Evolutionary conservation across 2,888 invertebrate genomes (phyloP), one percentile per base, ranked within the genome.

Genomic region (Apeira syringaria): DNA sequence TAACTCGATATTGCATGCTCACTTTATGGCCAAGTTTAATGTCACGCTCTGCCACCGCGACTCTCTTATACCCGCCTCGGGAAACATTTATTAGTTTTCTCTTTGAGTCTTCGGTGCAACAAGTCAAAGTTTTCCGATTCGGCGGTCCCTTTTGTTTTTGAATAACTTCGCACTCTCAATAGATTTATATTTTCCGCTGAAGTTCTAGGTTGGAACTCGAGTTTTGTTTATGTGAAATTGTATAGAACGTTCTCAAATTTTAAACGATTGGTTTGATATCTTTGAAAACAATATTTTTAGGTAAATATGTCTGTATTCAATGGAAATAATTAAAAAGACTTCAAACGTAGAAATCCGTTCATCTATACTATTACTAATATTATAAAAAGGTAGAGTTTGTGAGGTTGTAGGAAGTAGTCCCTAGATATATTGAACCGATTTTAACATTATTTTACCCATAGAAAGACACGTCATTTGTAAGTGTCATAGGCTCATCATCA

Each of bases 1-100:
- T 85, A 84, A 85, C 87, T 85, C 78, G 83, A 80, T 82, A 81
- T 81, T 73, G 79, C 83, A 75, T 79, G 86, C 82, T 81, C 86
- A 78, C 79, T 87, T 87, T 79, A 75, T 78, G 77, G 71, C 67
- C 68, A 79, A 79, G 71, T 80, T 78, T 76, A 74, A 72, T 78
- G 81, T 78, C 80, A 74, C 69, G 69, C 64, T 63, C 62, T 68
- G 61, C 66, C 68, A 64, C 73, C 61, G 63, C 47, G 56, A 57
- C 47, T 61, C 56, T 61, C 61, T 61, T 64, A 64, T 64, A 68
- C 64, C 68, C 70, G 66, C 70, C 65, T 57, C 61, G 65, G 67
- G 71, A 74, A 82, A 80, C 77, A 78, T 83, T 81, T 80, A 76
- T 79, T 79, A 78, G 72, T 74, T 77, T 74, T 66, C 66, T 61